These are phyloP conservation scores for Diarsia mendica DNA, from an alignment of 2,888 invertebrate genomes.

Conservation along the genomic window DNA sequence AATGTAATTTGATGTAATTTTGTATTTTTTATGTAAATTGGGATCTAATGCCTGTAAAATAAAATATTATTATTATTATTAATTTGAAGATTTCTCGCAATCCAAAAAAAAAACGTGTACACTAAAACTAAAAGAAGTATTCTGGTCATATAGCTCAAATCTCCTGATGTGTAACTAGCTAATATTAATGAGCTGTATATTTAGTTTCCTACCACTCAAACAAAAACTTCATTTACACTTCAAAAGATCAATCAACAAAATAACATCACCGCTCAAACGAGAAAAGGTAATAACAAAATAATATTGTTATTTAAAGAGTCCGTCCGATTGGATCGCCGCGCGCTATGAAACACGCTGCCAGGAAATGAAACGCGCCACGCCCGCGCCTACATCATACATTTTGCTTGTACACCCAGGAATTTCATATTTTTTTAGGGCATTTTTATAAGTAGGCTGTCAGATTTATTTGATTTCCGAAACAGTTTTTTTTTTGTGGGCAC, in stretches of 20 bases:
- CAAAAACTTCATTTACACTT: constrained; percentile 4
- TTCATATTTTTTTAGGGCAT: constrained; percentile 39
- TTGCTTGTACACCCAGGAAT: constrained; percentile 34
- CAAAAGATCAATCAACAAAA: constrained; percentile 31
- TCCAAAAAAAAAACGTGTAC: too few species aligned
- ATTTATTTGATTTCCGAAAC: constrained; percentile 15
- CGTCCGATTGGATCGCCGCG: constrained; percentile 47
- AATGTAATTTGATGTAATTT: too few species aligned
- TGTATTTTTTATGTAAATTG: too few species aligned
- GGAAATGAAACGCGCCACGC: constrained; percentile 70
- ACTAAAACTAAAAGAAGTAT: too few species aligned
- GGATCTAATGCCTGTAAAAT: too few species aligned
- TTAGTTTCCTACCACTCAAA: not conserved
- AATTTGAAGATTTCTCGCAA: too few species aligned
- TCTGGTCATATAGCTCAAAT: not conserved
- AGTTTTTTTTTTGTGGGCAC: not conserved
- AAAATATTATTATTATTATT: too few species aligned
- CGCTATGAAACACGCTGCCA: constrained; percentile 57
- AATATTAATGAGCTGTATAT: not conserved
- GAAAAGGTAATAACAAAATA: constrained; percentile 52
- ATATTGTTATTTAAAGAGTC: constrained; percentile 53
- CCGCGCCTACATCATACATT: constrained; percentile 47
- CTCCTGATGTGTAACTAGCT: not conserved
- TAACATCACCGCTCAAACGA: constrained; percentile 28
- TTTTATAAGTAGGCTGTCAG: constrained; percentile 18